A percentile compares a stretch with the other conserved stretches of the same genome.
phyloP scores from a whole-genome alignment of 2,888 invertebrate species.

The Nephrotoma guestfalica region DNA sequence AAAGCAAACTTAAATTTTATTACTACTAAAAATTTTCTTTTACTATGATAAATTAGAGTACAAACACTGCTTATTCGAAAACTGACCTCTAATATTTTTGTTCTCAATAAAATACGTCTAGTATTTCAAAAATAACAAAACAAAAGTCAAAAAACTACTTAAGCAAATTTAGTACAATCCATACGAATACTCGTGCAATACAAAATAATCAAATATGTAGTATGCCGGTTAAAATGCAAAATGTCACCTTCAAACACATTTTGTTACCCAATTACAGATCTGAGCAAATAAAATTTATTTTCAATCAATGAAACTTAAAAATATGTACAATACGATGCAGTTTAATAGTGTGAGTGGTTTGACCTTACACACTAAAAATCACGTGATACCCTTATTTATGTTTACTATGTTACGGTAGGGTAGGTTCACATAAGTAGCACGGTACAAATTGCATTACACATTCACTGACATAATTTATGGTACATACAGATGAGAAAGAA shows the following conservation, averaged over 20 bases:
- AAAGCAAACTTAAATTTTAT: too few species aligned
- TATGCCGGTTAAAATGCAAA: neutral
- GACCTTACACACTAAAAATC: neutral
- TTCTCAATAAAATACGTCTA: too few species aligned
- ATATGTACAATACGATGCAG: neutral
- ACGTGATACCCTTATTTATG: neutral
- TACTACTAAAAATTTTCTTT: too few species aligned
- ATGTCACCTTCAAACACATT: neutral
- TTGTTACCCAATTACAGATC: neutral
- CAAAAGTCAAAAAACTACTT: neutral
- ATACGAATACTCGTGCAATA: neutral
- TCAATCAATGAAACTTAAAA: neutral
- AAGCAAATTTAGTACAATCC: neutral
- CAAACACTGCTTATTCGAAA: too few species aligned
- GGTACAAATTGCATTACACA: neutral
- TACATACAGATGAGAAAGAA: neutral
- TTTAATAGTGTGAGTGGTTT: neutral
- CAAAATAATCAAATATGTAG: neutral
- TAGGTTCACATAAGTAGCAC: neutral
- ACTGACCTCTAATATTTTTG: too few species aligned
- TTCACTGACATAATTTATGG: neutral
- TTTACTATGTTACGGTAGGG: neutral
- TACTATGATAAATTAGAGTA: too few species aligned
- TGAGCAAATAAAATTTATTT: neutral
- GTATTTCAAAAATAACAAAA: neutral